Conservation (phyloP, 1,140 invertebrate species). For the Yoshiicerus persimilis region DNA sequence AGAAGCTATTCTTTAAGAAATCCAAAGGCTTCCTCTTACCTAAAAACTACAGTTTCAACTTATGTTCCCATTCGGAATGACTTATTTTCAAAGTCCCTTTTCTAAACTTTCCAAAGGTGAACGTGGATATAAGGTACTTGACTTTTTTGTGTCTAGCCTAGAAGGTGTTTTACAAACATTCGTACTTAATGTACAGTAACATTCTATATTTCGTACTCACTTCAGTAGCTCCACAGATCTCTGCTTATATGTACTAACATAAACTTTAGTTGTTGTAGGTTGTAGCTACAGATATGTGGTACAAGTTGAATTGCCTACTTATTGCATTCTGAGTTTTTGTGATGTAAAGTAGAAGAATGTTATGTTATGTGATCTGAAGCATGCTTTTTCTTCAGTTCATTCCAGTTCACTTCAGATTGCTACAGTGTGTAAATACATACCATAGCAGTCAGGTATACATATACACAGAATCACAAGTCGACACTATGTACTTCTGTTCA, state of each 20-base stretch:
- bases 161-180: too few species aligned
- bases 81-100: not conserved
- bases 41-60: not conserved
- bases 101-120: not conserved
- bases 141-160: not conserved
- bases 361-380: not conserved
- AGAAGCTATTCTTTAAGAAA: not conserved
- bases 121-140: not conserved
- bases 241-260: not conserved
- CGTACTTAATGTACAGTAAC: not conserved
- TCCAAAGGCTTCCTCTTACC: not conserved
- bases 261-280: not conserved
- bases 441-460: not conserved
- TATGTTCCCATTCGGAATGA: constrained; percentile 2
- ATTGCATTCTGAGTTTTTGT: not conserved
- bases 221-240: not conserved
- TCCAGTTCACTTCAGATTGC: not conserved
- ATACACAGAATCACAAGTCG: not conserved
- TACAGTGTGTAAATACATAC: not conserved
- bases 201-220: too few species aligned
- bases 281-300: too few species aligned
- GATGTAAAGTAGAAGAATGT: not conserved
- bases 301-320: not conserved
- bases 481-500: not conserved
- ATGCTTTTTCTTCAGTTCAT: not conserved